phyloP scores from a whole-genome alignment of 1,140 invertebrate species.

The Pachypeltis micranthus region DNA sequence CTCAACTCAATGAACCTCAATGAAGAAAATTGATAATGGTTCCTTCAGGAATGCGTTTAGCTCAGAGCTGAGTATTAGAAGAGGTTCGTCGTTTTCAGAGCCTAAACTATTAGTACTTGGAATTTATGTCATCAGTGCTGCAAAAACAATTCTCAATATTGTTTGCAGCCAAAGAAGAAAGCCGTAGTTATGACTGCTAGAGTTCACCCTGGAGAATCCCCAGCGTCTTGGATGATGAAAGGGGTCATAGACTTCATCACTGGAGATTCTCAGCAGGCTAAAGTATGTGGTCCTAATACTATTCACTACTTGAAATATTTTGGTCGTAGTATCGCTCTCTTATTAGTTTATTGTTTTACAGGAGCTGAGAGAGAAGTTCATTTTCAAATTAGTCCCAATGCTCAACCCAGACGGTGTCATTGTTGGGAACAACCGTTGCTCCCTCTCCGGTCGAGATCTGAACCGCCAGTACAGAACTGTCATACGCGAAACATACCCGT shows the following conservation, averaged over 20 bases:
- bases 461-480: constrained; percentile 82
- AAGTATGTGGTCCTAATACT: constrained; percentile 32
- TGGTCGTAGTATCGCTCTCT: no score
- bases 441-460: constrained; percentile 72
- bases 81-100: no score
- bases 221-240: constrained; percentile 94
- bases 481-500: constrained; percentile 77
- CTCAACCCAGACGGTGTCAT: constrained; percentile 91
- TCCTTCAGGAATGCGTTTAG: no score
- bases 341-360: constrained; percentile 33
- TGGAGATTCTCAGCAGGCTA: constrained; percentile 60
- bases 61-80: no score
- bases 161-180: constrained; percentile 50
- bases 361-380: constrained; percentile 81
- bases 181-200: constrained; percentile 77
- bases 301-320: background rate
- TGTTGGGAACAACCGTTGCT: constrained; percentile 85
- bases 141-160: no score
- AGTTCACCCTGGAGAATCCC: constrained; percentile 92
- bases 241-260: constrained; percentile 85
- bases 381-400: constrained; percentile 92
- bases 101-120: no score
- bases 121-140: no score
- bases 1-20: no score
- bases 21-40: no score